Evolutionary conservation across 2,888 invertebrate genomes (phyloP).

Genomic region (Hedya salicella): DNA sequence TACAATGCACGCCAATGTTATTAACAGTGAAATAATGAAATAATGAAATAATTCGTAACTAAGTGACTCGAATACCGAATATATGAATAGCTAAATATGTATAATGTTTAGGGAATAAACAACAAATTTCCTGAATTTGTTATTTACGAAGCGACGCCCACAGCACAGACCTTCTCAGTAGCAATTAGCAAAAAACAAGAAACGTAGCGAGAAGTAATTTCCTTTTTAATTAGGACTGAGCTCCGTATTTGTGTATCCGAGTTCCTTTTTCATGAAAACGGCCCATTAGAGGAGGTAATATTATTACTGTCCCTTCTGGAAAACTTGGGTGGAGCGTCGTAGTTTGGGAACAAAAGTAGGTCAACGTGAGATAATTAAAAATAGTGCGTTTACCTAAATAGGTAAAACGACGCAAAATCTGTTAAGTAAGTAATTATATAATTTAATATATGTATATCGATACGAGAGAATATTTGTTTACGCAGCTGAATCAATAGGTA

Average conservation of each 20-base stretch:
- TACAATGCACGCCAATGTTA: too few relatives aligned
- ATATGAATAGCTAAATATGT: neutral
- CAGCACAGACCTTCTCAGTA: neutral
- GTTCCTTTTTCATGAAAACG: constrained; percentile 4
- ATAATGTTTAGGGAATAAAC: neutral
- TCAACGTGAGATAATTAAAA: neutral
- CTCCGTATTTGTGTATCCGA: neutral
- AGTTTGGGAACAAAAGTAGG: neutral
- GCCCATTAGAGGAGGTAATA: constrained; percentile 6
- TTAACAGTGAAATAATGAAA: too few relatives aligned
- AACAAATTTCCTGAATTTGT: neutral
- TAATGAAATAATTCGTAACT: too few relatives aligned
- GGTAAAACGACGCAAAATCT: neutral
- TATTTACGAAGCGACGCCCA: neutral
- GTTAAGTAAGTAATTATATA: too few relatives aligned
- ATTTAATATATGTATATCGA: too few relatives aligned
- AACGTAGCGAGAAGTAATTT: constrained; percentile 19
- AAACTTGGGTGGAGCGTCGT: neutral
- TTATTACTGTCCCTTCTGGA: constrained; percentile 7
- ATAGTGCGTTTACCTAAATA: neutral
- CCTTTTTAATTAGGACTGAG: constrained; percentile 22
- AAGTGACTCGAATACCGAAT: too few relatives aligned
- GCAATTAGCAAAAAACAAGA: constrained; percentile 7
- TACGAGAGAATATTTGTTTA: too few relatives aligned
- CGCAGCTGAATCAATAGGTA: too few relatives aligned